Evolutionary conservation across 2,113 vertebrate species (phyloP), one percentile per base, ranked within the genome.

Genomic region (Carassius carassius): DNA sequence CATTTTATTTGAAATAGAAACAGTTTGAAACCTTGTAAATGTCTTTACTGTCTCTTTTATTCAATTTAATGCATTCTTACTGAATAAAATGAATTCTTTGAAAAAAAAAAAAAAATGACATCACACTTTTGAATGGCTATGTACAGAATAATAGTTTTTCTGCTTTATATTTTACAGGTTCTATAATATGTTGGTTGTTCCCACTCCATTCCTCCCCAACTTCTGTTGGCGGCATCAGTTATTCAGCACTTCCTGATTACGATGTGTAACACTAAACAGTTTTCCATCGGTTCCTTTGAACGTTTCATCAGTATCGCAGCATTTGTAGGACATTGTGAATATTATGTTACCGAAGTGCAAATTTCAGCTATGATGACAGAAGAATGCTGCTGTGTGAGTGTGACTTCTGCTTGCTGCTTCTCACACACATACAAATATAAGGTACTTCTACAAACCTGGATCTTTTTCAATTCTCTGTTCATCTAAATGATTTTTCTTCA

Each of bases 211-310:
- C 93, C 83, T 93, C 85, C 78, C 91, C 94, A 6, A 94, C 95
- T 0, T 87, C 94, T 0, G 88, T 92, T 0, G 93, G 93, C 0
- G 94, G 95, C 25, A 92, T 95, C 63, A 90, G 74, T 73, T 96
- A 96, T 92, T 93, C 94, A 11, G 93, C 95, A 72, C 89, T 96
- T 84, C 95, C 96, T 8, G 92, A 96, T 92, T 95, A 96, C 1
- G 91, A 96, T 0, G 94, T 95, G 76, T 96, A 92, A 94, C 58
- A 76, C 35, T 41, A 63, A 25, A 35, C 9, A 21, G 9, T 81
- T 51, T 69, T 44, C 44, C 37, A 79, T 63, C 37, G 13, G 37
- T 25, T 63, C 37, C 3, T 63, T 79, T 35, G 21, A 67, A 35
- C 51, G n/a, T 49, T 44, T 17, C 17, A 75, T 44, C 73, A 67